Conservation (phyloP, 2,113 vertebrate genomes). For the Hippocampus barbouri region DNA sequence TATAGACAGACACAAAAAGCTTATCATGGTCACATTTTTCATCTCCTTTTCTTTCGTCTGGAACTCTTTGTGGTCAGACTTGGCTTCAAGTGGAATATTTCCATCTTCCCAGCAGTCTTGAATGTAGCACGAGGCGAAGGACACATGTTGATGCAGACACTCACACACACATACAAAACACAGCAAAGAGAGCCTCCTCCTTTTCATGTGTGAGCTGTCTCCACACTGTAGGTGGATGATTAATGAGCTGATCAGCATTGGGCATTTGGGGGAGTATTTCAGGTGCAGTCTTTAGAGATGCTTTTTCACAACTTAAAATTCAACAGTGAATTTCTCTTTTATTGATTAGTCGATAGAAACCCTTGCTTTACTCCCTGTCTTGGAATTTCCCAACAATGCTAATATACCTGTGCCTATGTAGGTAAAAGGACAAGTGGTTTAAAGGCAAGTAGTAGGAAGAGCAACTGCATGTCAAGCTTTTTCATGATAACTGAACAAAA, state of each 20-base stretch:
- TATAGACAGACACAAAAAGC: not conserved
- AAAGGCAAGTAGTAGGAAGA: constrained; percentile 7
- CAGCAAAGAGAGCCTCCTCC: not conserved
- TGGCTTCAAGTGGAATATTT: not conserved
- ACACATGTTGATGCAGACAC: not conserved
- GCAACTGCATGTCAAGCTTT: not conserved
- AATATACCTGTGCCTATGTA: no score
- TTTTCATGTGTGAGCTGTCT: constrained; percentile 17
- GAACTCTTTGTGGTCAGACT: not conserved
- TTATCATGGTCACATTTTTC: not conserved
- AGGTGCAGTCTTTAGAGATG: not conserved
- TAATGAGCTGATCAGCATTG: constrained; percentile 51
- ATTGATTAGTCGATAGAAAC: constrained; percentile 37
- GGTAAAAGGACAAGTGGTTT: constrained; percentile 4
- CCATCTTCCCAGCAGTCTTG: constrained; percentile 1
- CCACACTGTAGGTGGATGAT: constrained; percentile 46
- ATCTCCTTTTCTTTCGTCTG: not conserved
- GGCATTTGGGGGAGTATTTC: not conserved
- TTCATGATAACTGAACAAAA: not conserved
- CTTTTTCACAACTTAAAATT: constrained; percentile 49
- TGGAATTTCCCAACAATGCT: constrained; percentile 27
- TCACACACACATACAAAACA: not conserved
- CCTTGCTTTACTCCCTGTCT: constrained; percentile 36
- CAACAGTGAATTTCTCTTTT: constrained; percentile 29
- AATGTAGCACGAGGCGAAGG: not conserved